These are phyloP conservation scores for Bedellia somnulentella DNA, from an alignment of 2,888 invertebrate species.

Conservation along the genomic window DNA sequence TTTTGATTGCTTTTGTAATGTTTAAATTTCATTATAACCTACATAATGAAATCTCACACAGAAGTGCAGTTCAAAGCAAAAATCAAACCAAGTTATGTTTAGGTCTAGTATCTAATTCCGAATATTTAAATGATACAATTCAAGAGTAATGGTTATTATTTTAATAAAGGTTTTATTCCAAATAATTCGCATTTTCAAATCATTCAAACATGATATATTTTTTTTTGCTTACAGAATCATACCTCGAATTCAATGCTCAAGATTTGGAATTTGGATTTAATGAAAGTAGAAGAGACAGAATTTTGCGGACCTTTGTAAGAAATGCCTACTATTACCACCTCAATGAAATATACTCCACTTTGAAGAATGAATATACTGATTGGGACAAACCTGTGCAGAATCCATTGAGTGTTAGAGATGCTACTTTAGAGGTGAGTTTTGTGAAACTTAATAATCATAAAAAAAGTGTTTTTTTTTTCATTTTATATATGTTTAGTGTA, in stretches of 20 bases:
- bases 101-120: no score
- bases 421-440: conserved; percentile 67
- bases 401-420: conserved; percentile 83
- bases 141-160: no score
- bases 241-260: conserved; percentile 79
- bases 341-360: conserved; percentile 91
- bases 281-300: conserved; percentile 82
- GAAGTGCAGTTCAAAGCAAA: no score
- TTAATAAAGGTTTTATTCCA: no score
- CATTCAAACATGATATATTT: background rate
- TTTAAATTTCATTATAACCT: no score
- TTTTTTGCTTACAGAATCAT: conserved; percentile 66
- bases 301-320: conserved; percentile 87
- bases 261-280: conserved; percentile 91
- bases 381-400: conserved; percentile 90
- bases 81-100: no score
- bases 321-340: conserved; percentile 95
- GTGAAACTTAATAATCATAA: no score
- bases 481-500: no score
- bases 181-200: no score
- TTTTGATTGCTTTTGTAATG: no score
- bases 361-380: conserved; percentile 94
- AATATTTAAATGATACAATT: no score
- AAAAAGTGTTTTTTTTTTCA: conserved; percentile 2
- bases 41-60: no score